These are phyloP conservation scores for Melanotaenia nigrans DNA, from an alignment of 2,797 vertebrate genomes.

Conservation along the genomic window DNA sequence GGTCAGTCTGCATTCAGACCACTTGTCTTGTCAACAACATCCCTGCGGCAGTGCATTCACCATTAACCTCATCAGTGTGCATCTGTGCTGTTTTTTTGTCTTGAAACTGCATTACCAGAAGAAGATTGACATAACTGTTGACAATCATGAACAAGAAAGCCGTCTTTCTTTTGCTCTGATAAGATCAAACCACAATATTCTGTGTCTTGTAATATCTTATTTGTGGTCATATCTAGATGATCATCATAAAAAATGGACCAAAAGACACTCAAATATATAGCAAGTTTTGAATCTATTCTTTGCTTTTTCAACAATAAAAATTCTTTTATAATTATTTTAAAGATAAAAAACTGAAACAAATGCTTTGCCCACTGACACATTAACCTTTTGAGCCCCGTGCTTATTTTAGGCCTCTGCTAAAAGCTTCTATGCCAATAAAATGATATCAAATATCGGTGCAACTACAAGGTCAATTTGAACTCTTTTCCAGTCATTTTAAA, in stretches of 20 bases:
- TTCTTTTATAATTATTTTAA: not conserved
- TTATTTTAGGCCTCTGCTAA: not conserved
- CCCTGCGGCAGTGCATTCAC: conserved; percentile 14
- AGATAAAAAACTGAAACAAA: not conserved
- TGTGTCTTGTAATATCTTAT: not conserved
- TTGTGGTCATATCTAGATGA: not conserved
- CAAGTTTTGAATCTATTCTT: not conserved
- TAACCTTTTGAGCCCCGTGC: not conserved
- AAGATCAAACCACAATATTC: conserved; percentile 1
- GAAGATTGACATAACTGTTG: conserved; percentile 1
- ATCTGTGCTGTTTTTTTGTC: not conserved
- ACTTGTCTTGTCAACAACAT: conserved; percentile 41
- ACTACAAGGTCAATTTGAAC: not conserved
- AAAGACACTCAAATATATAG: not conserved
- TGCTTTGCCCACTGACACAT: not conserved
- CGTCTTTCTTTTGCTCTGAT: conserved; percentile 22
- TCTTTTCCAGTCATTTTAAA: not conserved
- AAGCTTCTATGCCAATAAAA: no score
- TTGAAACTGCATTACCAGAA: not conserved
- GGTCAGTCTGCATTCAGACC: conserved; percentile 40
- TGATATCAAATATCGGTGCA: no score
- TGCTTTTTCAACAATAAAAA: not conserved
- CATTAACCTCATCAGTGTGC: conserved; percentile 17
- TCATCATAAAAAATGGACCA: not conserved
- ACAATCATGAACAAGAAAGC: conserved; percentile 9